Percentiles rank a stretch among this genome's conserved stretches.
These are phyloP conservation scores for Chaetodon trifasciatus DNA, from an alignment of 2,797 vertebrate genomes.

Conservation along the genomic window DNA sequence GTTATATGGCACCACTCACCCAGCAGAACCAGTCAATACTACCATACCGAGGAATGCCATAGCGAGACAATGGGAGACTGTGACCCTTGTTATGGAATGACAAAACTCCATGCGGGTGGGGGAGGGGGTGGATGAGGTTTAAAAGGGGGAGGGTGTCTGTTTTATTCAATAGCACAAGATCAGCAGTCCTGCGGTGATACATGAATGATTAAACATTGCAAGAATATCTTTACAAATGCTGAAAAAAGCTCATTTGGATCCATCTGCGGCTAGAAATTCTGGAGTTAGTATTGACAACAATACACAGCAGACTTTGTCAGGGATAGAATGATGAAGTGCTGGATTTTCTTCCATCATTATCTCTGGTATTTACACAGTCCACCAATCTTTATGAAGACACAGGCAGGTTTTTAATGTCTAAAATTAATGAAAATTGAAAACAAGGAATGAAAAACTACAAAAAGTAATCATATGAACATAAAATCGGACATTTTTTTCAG, in stretches of 20 bases:
- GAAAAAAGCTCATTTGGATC: not conserved
- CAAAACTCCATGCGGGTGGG: slow-evolving; percentile 57
- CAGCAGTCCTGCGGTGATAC: slow-evolving; percentile 33
- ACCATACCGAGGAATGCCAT: slow-evolving; percentile 62
- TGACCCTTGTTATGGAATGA: slow-evolving; percentile 80
- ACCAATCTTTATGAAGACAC: not conserved
- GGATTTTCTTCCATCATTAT: not conserved
- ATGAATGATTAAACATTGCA: slow-evolving; percentile 21
- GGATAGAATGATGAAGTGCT: too few species aligned
- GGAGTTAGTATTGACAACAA: slow-evolving; percentile 3
- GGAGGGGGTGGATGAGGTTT: slow-evolving; percentile 4
- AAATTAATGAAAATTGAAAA: not conserved
- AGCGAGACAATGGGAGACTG: slow-evolving; percentile 67
- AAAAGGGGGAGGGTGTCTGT: not conserved
- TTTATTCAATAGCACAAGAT: slow-evolving; percentile 48
- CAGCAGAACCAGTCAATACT: slow-evolving; percentile 76
- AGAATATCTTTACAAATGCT: slow-evolving; percentile 4
- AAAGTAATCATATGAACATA: not conserved
- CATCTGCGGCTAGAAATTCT: not conserved
- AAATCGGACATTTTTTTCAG: not conserved
- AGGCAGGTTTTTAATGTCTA: not conserved
- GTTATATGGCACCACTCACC: slow-evolving; percentile 77
- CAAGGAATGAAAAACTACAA: not conserved
- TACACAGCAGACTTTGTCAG: not conserved
- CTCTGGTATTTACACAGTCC: not conserved